Evolutionary conservation across 1,140 invertebrate genomes (phyloP).

Genomic region (Aphaenogaster ashmeadi): DNA sequence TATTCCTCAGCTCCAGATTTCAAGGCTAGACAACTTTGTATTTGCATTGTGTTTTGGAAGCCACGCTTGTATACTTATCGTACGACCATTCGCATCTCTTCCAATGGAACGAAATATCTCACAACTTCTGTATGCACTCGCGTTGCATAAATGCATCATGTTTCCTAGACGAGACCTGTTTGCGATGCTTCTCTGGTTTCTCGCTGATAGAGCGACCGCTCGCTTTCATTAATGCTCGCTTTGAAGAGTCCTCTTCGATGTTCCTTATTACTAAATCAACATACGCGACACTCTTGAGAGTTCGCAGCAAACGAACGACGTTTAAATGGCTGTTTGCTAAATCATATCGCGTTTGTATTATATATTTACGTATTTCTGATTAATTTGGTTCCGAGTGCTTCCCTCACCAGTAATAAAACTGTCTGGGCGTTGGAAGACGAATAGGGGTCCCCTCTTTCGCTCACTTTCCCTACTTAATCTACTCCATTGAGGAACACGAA

Average conservation of each 20-base stretch:
- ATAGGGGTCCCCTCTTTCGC: not conserved
- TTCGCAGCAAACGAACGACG: not conserved
- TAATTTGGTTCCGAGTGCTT: not conserved
- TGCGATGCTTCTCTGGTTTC: not conserved
- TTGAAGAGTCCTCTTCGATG: not conserved
- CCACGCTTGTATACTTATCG: slow-evolving; percentile 48
- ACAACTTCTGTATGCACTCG: slow-evolving; percentile 38
- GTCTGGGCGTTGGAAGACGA: not conserved
- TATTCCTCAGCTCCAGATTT: not conserved
- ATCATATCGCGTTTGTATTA: not conserved
- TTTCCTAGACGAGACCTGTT: not conserved
- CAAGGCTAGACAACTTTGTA: slow-evolving; percentile 76
- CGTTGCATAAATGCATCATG: slow-evolving; percentile 35
- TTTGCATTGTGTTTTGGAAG: slow-evolving; percentile 81
- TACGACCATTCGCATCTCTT: slow-evolving; percentile 33
- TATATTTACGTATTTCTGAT: not conserved
- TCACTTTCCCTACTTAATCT: slow-evolving; percentile 41
- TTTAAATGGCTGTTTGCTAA: not conserved
- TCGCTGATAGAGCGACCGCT: slow-evolving; percentile 8
- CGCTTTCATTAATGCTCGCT: slow-evolving; percentile 23
- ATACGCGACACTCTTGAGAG: not conserved
- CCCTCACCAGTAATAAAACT: not conserved
- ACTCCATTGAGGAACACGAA: slow-evolving; percentile 3
- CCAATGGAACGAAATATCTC: slow-evolving; percentile 18
- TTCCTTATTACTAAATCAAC: slow-evolving; percentile 23